Evolutionary conservation across 2,113 vertebrate species (phyloP), one percentile per base, ranked within the genome.

Genomic region (Murina feae): DNA sequence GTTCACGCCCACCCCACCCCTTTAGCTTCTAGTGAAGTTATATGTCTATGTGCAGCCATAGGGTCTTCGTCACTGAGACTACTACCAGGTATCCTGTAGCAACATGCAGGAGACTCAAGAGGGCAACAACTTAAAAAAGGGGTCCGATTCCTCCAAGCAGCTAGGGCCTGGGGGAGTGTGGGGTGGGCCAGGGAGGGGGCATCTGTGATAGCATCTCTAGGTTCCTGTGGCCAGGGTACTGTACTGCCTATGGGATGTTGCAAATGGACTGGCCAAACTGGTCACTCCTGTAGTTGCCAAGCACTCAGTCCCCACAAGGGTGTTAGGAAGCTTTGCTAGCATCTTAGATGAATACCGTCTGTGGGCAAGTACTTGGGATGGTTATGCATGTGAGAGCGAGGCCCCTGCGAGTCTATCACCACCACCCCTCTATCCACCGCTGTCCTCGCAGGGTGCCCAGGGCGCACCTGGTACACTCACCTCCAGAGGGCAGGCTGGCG

Each of bases 401-500:
- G 88, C 80, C 90, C 96, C 60, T 53, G 18, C 5, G 37, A 17
- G 28, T 74, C 58, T 1, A 32, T 79, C 30, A 0, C 0, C 1
- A 4, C 18, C 9, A 12, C 8, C 1, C 14, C 2, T 17, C 6
- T 8, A 6, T 9, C 4, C 35, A 9, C 2, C 6, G 23, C 9
- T 7, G 4, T 1, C 37, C 63, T 12, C 4, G 3, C 4, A n/a
- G 65, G 42, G 25, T 2, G 39, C 51, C 47, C 75, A 55, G 23
- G 12, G 39, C 0, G 39, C 12, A 96, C 76, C n/a, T 18, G 9
- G 66, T 12, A 44, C 37, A 98, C 98, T 99, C 97, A 99, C 99
- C 99, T 94, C 99, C 99, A 66, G 99, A 99, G 72, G 99, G 99
- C 97, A 99, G 98, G 81, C 98, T 97, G 18, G 96, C 97, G 97